phyloP scores from a whole-genome alignment of 2,113 vertebrate genomes.

The Cynoglossus semilaevis region DNA sequence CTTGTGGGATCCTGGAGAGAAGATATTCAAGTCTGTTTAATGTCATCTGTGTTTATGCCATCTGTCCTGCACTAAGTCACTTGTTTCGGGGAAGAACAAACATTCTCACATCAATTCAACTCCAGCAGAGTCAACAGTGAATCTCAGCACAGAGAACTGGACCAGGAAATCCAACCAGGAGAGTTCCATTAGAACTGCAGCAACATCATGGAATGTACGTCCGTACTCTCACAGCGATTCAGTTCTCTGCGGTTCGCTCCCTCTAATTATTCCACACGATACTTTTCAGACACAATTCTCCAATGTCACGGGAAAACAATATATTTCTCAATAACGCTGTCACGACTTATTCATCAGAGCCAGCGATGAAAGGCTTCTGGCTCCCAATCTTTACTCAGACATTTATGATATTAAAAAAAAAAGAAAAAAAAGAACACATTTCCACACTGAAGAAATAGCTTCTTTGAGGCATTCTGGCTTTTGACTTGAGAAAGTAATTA shows the following conservation, averaged over 20 bases:
- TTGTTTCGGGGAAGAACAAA: constrained; percentile 1
- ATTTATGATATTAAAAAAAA: constrained; percentile 56
- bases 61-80: neutral
- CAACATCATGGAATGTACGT: neutral
- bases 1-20: constrained; percentile 2
- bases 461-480: constrained; percentile 27
- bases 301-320: constrained; percentile 52
- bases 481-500: constrained; percentile 36
- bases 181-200: neutral
- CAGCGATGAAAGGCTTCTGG: constrained; percentile 17
- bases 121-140: neutral
- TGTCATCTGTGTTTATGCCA: constrained; percentile 25
- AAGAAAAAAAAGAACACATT: neutral
- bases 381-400: constrained; percentile 36
- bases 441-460: neutral
- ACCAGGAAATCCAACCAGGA: neutral
- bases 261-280: constrained; percentile 40
- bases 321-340: constrained; percentile 60
- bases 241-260: constrained; percentile 31
- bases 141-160: neutral
- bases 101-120: constrained; percentile 7
- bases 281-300: constrained; percentile 29
- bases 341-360: constrained; percentile 49
- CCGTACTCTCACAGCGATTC: constrained; percentile 11
- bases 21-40: constrained; percentile 37